These are phyloP conservation scores for Anastrepha ludens DNA, from an alignment of 1,140 invertebrate species.

Conservation along the genomic window DNA sequence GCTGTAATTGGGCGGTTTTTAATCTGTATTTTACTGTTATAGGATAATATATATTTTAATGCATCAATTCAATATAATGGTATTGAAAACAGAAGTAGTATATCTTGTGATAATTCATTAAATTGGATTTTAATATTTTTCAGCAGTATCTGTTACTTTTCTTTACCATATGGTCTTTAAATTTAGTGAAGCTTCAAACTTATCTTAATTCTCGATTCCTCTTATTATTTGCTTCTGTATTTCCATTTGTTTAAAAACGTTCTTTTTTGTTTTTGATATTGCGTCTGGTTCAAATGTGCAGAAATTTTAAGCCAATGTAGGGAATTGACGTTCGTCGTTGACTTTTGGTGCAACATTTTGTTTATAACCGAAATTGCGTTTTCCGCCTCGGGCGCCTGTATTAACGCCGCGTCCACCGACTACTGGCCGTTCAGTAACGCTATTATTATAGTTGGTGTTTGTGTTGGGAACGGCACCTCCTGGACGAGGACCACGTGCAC, in stretches of 20 bases:
- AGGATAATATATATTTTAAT: slow-evolving; percentile 50
- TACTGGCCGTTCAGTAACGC: slow-evolving; percentile 68
- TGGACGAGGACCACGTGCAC: slow-evolving; percentile 79
- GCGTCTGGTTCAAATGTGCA: background rate
- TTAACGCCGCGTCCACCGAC: slow-evolving; percentile 68
- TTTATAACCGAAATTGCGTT: slow-evolving; percentile 66
- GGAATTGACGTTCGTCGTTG: slow-evolving; percentile 96
- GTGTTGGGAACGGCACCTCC: slow-evolving; percentile 66
- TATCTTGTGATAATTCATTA: slow-evolving; percentile 46
- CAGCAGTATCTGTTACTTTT: slow-evolving; percentile 1
- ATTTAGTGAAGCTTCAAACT: slow-evolving; percentile 20
- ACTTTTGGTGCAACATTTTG: slow-evolving; percentile 87
- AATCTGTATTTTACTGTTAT: slow-evolving; percentile 29
- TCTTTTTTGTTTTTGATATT: slow-evolving; percentile 24
- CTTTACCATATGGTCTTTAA: slow-evolving; percentile 9
- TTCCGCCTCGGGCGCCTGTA: slow-evolving; percentile 59
- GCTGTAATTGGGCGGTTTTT: slow-evolving; percentile 38
- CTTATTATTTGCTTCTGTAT: slow-evolving; percentile 41
- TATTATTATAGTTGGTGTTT: slow-evolving; percentile 67
- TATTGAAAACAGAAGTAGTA: slow-evolving; percentile 12
- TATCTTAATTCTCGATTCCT: slow-evolving; percentile 38
- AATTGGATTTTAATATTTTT: slow-evolving; percentile 43
- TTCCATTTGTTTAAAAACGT: slow-evolving; percentile 12
- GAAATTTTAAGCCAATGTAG: slow-evolving; percentile 85
- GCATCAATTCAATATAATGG: slow-evolving; percentile 14